Conservation (phyloP, 2,797 vertebrate genomes). For the Micromesistius poutassou region DNA sequence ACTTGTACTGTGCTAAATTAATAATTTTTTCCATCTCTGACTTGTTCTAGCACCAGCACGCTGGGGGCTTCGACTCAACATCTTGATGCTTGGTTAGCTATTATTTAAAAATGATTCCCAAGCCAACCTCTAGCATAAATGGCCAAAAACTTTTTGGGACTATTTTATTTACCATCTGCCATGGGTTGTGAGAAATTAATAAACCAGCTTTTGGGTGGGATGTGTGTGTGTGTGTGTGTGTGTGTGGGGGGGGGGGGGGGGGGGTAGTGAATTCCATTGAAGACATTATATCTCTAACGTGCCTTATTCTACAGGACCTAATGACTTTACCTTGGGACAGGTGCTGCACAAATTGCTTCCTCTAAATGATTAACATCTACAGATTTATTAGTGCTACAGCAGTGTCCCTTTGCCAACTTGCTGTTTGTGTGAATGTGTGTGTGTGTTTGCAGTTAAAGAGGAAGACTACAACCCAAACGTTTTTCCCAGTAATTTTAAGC, state of each 20-base stretch:
- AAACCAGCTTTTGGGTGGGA: no score
- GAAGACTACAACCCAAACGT: not conserved
- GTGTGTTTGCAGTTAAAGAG: not conserved
- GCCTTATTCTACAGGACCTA: constrained; percentile 65
- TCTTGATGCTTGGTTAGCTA: not conserved
- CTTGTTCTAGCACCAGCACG: not conserved
- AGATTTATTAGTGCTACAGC: constrained; percentile 56
- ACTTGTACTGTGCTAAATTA: not conserved
- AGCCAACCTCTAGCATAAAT: not conserved
- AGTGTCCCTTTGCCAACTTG: constrained; percentile 10
- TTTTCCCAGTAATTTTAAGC: no score
- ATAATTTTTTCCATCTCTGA: not conserved
- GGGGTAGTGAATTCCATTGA: constrained; percentile 11
- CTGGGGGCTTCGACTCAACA: not conserved
- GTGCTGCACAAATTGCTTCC: constrained; percentile 74
- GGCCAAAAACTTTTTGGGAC: not conserved
- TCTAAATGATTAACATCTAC: constrained; percentile 76
- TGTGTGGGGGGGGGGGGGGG: no score
- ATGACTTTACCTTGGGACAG: constrained; percentile 73
- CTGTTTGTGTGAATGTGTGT: constrained; percentile 3
- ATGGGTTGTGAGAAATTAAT: not conserved
- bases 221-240: no score
- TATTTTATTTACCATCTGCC: not conserved
- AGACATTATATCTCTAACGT: constrained; percentile 66
- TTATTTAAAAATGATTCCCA: not conserved